A percentile compares a stretch with the other conserved stretches of the same genome.
Evolutionary conservation across 2,888 invertebrate genomes (phyloP).

Genomic region (Bibio marci): DNA sequence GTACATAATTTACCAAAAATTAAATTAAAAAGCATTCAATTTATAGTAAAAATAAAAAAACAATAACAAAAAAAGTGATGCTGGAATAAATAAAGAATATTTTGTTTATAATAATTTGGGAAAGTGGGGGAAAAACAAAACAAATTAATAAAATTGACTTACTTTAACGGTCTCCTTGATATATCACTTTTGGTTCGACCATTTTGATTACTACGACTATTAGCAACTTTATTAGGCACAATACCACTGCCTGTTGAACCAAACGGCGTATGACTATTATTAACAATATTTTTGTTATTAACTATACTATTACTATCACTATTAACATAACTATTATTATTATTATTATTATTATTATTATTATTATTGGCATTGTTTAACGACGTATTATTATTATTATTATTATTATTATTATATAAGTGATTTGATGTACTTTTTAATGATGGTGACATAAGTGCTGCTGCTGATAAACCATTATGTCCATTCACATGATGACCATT

Average conservation of each 20-base stretch:
- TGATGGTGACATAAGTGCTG: slow-evolving; percentile 11
- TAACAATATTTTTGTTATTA: slow-evolving; percentile 5
- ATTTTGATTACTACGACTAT: slow-evolving; percentile 6
- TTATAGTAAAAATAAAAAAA: too few species aligned
- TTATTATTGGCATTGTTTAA: slow-evolving; percentile 1
- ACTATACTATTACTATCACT: slow-evolving; percentile 2
- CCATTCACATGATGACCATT: slow-evolving; percentile 4
- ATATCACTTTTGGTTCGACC: slow-evolving; percentile 44
- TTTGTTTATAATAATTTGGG: too few species aligned
- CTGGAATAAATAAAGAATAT: too few species aligned
- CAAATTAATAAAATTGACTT: slow-evolving; percentile 20
- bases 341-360: slow-evolving; percentile 4
- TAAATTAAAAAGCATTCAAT: too few species aligned
- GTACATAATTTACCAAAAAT: too few species aligned
- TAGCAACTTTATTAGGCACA: slow-evolving; percentile 6
- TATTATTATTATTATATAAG: not conserved
- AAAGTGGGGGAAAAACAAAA: too few species aligned
- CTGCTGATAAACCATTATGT: slow-evolving; percentile 12
- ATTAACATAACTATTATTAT: slow-evolving; percentile 5
- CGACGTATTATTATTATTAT: slow-evolving; percentile 10
- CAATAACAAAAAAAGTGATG: too few species aligned
- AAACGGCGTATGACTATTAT: slow-evolving; percentile 1
- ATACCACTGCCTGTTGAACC: slow-evolving; percentile 8
- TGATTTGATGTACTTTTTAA: slow-evolving; percentile 7
- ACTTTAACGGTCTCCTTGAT: slow-evolving; percentile 57